Conservation (phyloP, 37 sponge, comb jelly and placozoan genomes). For the Ianthella basta region DNA sequence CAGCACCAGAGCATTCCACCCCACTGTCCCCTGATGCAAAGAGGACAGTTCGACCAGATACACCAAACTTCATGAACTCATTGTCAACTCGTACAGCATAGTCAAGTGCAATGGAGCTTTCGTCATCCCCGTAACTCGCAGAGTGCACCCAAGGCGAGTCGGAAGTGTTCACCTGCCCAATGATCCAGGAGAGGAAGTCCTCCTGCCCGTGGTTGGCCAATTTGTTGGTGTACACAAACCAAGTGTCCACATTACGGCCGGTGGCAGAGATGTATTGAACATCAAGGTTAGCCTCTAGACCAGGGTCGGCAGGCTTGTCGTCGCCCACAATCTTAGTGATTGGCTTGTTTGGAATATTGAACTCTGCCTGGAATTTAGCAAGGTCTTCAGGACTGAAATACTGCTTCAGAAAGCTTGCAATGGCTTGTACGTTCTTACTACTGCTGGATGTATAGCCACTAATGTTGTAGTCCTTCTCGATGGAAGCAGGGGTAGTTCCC, state of each 20-base stretch:
- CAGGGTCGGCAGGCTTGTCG: constrained; percentile 58
- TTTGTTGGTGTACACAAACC: constrained; percentile 69
- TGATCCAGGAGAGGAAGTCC: constrained; percentile 89
- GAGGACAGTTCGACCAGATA: constrained; percentile 82
- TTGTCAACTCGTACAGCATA: constrained; percentile 69
- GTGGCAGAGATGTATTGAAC: constrained; percentile 84
- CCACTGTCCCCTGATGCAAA: constrained; percentile 90
- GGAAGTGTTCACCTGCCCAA: constrained; percentile 70
- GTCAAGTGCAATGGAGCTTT: constrained; percentile 49
- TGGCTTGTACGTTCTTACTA: constrained; percentile 80
- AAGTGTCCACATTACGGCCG: constrained; percentile 72
- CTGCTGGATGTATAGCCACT: constrained; percentile 50
- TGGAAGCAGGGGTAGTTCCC: constrained; percentile 47
- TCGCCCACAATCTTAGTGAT: constrained; percentile 62
- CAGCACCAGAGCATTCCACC: constrained; percentile 37
- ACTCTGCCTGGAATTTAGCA: constrained; percentile 67
- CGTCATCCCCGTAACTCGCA: constrained; percentile 91
- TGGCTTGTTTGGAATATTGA: constrained; percentile 53
- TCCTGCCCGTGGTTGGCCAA: constrained; percentile 81
- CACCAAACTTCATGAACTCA: constrained; percentile 93
- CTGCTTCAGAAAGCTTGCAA: constrained; percentile 88
- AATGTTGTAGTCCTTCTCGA: constrained; percentile 78
- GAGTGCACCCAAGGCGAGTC: constrained; percentile 83
- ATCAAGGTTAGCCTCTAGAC: constrained; percentile 89
- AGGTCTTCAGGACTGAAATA: constrained; percentile 83